Percentiles rank a stretch among this genome's conserved stretches.
Evolutionary conservation across 2,797 vertebrate species (phyloP).

Genomic region (Smutsia temminckii): DNA sequence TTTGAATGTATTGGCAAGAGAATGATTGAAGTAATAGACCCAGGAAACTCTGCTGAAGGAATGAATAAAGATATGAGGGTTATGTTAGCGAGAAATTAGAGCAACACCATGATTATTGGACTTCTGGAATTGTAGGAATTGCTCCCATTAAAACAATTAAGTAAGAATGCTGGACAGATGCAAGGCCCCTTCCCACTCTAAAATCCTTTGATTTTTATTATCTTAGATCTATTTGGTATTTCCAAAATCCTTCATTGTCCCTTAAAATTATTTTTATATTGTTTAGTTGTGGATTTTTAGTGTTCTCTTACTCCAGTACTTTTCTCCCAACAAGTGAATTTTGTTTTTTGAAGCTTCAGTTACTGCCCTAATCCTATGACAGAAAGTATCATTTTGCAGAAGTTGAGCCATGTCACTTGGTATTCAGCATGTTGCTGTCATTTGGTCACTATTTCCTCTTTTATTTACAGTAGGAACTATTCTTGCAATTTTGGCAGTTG

Average conservation of each 20-base stretch:
- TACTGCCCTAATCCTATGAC: not conserved
- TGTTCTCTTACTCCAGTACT: not conserved
- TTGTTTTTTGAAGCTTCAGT: not conserved
- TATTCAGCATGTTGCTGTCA: not conserved
- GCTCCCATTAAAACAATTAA: not conserved
- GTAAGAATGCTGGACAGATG: not conserved
- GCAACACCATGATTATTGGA: not conserved
- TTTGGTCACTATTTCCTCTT: not conserved
- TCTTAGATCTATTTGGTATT: not conserved
- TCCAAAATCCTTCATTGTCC: not conserved
- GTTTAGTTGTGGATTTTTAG: not conserved
- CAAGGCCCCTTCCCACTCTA: not conserved
- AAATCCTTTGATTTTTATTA: not conserved
- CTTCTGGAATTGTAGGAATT: not conserved
- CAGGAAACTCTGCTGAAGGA: not conserved
- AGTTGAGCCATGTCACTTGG: not conserved
- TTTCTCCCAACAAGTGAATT: not conserved
- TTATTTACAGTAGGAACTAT: not conserved
- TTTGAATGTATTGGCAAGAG: not conserved
- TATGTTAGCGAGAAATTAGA: not conserved
- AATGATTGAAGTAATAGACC: not conserved
- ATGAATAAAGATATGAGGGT: not conserved
- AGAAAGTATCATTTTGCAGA: not conserved
- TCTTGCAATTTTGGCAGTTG: not conserved
- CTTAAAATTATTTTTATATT: not conserved